Base-by-base conservation (phyloP, 2,888 invertebrate genomes). In the Argynnis bischoffii region DNA sequence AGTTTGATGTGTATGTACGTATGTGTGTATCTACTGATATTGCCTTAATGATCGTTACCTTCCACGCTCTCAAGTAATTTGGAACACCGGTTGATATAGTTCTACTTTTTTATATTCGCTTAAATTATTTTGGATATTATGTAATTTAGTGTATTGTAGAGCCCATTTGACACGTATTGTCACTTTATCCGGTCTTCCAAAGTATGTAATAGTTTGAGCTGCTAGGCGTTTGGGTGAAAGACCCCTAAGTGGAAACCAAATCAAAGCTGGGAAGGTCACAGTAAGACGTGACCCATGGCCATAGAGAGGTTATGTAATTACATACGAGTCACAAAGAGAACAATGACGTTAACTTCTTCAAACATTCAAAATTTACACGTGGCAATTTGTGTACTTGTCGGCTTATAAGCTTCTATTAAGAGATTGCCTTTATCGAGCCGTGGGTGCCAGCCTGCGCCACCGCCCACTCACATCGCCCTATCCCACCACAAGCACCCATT, bases 161-260 rank as follows among this genome's bases (percentile, higher is more conserved):
- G 41, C 46, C 63, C 65, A 66, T 69, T 64, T 69, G 31, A 72
- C 63, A 59, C 63, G 59, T 67, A 55, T 59, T 63, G 21, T 63
- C 59, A 64, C 64, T 71, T 75, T 75, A 79, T 80, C 85, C 85
- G 86, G 84, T 90, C 85, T 88, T 88, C 84, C 85, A 86, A 85
- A 74, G 79, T 81, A 76, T 79, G 80, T 81, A 78, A 82, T 79
- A 67, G 79, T 73, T 72, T 69, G 77, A 88, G 87, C 85, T 82
- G 80, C 80, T 85, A 87, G 85, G 86, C 82, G 83, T 85, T 90
- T 92, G 93, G 93, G 93, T 93, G 87, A 93, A 93, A 90, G 93
- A 93, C 93, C 94, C 94, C 92, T 93, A 85, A 95, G 94, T 95
- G 95, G 95, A 96, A 96, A 96, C 96, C 96, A 96, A 96, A 96